phyloP scores from a whole-genome alignment of 2,113 vertebrate species.

The Ophthalmolycus amberensis region DNA sequence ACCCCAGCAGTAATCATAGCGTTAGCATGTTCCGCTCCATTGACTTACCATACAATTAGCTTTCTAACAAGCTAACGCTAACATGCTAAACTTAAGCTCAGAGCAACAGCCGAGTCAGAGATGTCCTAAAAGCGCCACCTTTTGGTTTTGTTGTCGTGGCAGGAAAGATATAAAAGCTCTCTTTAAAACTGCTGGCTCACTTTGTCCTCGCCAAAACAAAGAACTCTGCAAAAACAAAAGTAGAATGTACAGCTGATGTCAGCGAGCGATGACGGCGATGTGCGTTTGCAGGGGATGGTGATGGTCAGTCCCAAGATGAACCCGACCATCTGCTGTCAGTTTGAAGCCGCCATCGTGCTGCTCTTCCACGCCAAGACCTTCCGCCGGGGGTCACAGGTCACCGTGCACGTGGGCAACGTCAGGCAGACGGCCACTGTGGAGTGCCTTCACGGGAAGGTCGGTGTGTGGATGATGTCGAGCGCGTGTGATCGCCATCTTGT shows the following conservation, averaged over 20 bases:
- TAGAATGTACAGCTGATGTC: not conserved
- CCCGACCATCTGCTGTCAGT: constrained; percentile 94
- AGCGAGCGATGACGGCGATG: not conserved
- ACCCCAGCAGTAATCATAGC: not conserved
- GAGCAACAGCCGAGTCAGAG: not conserved
- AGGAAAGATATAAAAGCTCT: not conserved
- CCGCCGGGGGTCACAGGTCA: constrained; percentile 95
- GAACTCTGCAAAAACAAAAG: not conserved
- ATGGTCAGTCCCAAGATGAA: constrained; percentile 98
- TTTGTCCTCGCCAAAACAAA: not conserved
- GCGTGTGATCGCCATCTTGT: not conserved
- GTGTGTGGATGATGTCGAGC: not conserved
- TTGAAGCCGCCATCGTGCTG: constrained; percentile 95
- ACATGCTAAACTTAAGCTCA: not conserved
- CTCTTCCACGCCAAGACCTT: constrained; percentile 96
- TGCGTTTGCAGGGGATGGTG: constrained; percentile 90
- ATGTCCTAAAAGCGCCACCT: not conserved
- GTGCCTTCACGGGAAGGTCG: constrained; percentile 90
- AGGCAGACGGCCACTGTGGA: constrained; percentile 94
- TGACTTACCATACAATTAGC: not conserved
- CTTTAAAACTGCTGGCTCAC: not conserved
- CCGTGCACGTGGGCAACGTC: constrained; percentile 94
- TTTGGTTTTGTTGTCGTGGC: not conserved
- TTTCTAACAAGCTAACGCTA: not conserved
- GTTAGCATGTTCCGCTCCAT: not conserved